phyloP scores from a whole-genome alignment of 2,113 vertebrate genomes.

The Thamnaconus septentrionalis region DNA sequence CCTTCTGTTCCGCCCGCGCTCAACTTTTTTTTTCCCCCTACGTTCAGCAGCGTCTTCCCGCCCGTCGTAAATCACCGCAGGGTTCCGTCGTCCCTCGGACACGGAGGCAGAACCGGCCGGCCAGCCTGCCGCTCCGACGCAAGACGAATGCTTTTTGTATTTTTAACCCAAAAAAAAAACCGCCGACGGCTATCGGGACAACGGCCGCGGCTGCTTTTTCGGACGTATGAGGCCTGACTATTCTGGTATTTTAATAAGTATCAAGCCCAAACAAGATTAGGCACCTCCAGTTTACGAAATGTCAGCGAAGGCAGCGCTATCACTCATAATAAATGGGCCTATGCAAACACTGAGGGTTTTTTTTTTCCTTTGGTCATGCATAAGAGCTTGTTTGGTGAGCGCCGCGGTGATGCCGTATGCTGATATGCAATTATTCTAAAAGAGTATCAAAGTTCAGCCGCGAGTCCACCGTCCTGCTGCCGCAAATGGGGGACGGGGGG shows the following conservation, averaged over 20 bases:
- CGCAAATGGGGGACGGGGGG: conserved; percentile 29
- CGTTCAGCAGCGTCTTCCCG: conserved; percentile 42
- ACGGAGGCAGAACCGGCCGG: conserved; percentile 53
- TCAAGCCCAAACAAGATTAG: conserved; percentile 83
- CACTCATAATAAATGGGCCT: conserved; percentile 84
- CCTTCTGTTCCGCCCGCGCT: conserved; percentile 24
- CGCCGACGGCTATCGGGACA: conserved; percentile 69
- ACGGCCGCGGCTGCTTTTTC: conserved; percentile 56
- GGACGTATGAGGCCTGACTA: conserved; percentile 71
- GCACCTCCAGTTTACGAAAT: conserved; percentile 80
- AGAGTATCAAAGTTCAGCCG: conserved; percentile 81
- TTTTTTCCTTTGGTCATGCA: conserved; percentile 71
- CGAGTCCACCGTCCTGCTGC: conserved; percentile 62
- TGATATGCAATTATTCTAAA: conserved; percentile 86
- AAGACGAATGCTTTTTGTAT: conserved; percentile 83
- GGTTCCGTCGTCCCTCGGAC: conserved; percentile 71
- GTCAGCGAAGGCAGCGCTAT: conserved; percentile 81
- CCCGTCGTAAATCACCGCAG: conserved; percentile 74
- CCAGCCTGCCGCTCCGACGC: conserved; percentile 45
- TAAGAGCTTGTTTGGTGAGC: conserved; percentile 77
- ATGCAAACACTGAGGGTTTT: conserved; percentile 73
- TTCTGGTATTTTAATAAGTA: conserved; percentile 83
- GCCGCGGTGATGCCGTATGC: conserved; percentile 72
- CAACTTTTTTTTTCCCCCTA: conserved; percentile 50
- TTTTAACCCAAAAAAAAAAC: conserved; percentile 65